These are phyloP conservation scores for Drosophila insularis DNA, from an alignment of 1,140 invertebrate species.

Conservation along the genomic window DNA sequence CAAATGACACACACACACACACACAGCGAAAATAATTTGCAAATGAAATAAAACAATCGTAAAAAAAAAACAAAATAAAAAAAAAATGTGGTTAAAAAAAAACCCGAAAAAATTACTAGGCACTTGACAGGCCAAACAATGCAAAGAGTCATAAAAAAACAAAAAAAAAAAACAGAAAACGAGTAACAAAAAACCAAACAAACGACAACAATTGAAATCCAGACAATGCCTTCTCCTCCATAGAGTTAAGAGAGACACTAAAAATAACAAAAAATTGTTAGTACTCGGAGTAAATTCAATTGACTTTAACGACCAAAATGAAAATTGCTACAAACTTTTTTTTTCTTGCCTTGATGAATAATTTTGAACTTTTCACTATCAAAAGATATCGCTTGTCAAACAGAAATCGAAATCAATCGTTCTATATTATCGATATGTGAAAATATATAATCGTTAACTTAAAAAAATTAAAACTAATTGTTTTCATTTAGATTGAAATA, in stretches of 20 bases:
- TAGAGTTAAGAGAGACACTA: not conserved
- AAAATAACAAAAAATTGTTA: not conserved
- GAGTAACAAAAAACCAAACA: constrained; percentile 4
- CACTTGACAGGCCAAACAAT: constrained; percentile 10
- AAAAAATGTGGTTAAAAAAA: not conserved
- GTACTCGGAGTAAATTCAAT: not conserved
- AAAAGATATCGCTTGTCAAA: too few relatives aligned
- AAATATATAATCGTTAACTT: too few relatives aligned
- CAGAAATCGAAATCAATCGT: too few relatives aligned
- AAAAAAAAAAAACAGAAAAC: too few relatives aligned
- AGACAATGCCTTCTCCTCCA: constrained; percentile 3
- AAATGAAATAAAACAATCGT: constrained; percentile 11
- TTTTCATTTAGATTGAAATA: too few relatives aligned
- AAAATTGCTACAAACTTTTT: not conserved
- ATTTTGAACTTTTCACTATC: too few relatives aligned
- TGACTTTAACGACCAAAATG: not conserved
- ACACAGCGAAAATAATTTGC: constrained; percentile 1
- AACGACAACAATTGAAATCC: constrained; percentile 9
- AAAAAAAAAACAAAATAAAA: not conserved
- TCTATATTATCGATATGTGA: too few relatives aligned
- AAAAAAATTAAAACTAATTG: too few relatives aligned
- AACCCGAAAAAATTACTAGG: constrained; percentile 1
- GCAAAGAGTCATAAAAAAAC: constrained; percentile 6
- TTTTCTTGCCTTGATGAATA: too few relatives aligned
- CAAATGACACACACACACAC: constrained; percentile 1